Evolutionary conservation across 2,888 invertebrate species (phyloP).

Genomic region (Dinocampus coccinellae): DNA sequence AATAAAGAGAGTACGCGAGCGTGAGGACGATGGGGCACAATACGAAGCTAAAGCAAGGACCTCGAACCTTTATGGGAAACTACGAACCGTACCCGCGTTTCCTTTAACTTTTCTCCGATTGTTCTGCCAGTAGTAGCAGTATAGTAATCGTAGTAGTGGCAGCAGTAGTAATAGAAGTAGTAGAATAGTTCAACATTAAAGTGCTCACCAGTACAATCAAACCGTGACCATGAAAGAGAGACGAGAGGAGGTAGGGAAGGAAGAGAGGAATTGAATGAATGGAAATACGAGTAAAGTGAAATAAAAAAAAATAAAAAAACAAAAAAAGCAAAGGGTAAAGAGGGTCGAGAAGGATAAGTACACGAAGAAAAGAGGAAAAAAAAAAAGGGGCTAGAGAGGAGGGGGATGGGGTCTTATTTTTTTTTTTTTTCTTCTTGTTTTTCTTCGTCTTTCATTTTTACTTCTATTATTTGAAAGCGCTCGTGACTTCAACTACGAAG

Average conservation of each 20-base stretch:
- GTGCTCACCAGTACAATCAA: constrained; percentile 45
- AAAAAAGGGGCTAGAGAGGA: not conserved
- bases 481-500: constrained; percentile 24
- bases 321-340: too few species aligned
- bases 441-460: too few species aligned
- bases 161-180: too few species aligned
- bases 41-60: constrained; percentile 34
- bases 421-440: constrained; percentile 15
- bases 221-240: constrained; percentile 42
- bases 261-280: constrained; percentile 7
- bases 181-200: constrained; percentile 54
- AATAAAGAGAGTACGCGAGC: constrained; percentile 30
- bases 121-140: constrained; percentile 51
- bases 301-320: constrained; percentile 28
- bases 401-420: constrained; percentile 12
- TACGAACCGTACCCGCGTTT: constrained; percentile 43
- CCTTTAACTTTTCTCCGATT: constrained; percentile 54
- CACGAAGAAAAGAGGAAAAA: constrained; percentile 22
- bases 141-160: too few species aligned
- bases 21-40: constrained; percentile 24
- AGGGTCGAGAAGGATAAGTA: too few species aligned
- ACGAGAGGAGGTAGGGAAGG: not conserved
- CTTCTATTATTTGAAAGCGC: constrained; percentile 1
- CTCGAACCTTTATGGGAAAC: constrained; percentile 42
- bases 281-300: constrained; percentile 10